Evolutionary conservation across 2,797 vertebrate genomes (phyloP).

Genomic region (Oceanodroma leucorhoa): DNA sequence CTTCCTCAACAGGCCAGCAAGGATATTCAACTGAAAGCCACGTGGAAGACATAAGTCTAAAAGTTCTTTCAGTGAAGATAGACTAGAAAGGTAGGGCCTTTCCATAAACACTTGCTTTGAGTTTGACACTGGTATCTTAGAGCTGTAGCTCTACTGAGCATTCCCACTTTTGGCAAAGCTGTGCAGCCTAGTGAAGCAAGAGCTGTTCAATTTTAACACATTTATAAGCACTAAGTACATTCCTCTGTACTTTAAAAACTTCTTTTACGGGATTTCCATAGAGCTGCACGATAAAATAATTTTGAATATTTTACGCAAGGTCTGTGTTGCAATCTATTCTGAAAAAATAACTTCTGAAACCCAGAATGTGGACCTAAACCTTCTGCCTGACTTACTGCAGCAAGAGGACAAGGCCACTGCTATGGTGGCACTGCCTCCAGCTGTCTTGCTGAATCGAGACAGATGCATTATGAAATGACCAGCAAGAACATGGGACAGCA

Average conservation of each 20-base stretch:
- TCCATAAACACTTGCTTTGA: background rate
- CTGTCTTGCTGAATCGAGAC: background rate
- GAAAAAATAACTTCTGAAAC: background rate
- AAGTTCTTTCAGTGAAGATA: background rate
- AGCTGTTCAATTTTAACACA: background rate
- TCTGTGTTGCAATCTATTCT: background rate
- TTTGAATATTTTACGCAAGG: background rate
- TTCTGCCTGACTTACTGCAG: background rate
- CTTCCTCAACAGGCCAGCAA: background rate
- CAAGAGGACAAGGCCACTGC: background rate
- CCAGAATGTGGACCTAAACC: background rate
- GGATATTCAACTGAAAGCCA: background rate
- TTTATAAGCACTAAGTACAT: background rate
- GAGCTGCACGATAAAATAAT: background rate
- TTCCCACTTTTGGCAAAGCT: background rate
- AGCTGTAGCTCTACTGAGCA: background rate
- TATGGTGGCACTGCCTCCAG: background rate
- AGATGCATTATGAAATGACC: background rate
- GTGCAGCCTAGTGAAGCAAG: background rate
- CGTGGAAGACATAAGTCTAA: accelerated
- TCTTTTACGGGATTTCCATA: background rate
- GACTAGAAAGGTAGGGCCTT: background rate
- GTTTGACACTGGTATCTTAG: background rate
- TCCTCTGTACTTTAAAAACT: background rate
- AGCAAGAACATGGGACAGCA: background rate